Evolutionary conservation across 2,113 vertebrate species (phyloP).

Genomic region (Hoplias malabaricus): DNA sequence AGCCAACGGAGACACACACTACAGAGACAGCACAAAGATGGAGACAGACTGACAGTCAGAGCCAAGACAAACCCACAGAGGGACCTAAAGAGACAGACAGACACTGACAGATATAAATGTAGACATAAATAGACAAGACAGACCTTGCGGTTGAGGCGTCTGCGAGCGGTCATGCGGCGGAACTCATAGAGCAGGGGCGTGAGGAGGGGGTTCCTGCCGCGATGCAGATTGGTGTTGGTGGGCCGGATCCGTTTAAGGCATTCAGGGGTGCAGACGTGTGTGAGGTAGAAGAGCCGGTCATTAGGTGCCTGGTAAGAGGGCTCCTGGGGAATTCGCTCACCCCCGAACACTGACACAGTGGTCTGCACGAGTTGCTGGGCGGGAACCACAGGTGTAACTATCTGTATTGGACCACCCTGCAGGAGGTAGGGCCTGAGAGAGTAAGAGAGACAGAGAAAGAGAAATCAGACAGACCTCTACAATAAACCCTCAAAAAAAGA

Average conservation of each 20-base stretch:
- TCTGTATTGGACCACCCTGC: conserved; percentile 20
- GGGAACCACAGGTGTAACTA: conserved; percentile 17
- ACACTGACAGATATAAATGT: neutral
- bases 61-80: neutral
- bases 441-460: neutral
- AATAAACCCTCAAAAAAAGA: too few species aligned
- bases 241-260: conserved; percentile 86
- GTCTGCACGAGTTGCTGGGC: conserved; percentile 15
- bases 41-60: neutral
- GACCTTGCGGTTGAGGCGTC: conserved; percentile 91
- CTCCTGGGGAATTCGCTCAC: conserved; percentile 82
- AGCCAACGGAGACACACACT: too few species aligned
- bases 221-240: conserved; percentile 71
- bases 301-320: conserved; percentile 86
- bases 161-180: conserved; percentile 90
- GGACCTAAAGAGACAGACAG: neutral
- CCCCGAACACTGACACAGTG: conserved; percentile 51
- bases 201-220: conserved; percentile 90
- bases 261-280: conserved; percentile 80
- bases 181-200: conserved; percentile 92
- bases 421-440: conserved; percentile 35
- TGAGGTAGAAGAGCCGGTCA: conserved; percentile 91
- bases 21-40: neutral
- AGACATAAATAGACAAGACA: neutral
- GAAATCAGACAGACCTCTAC: too few species aligned